These are phyloP conservation scores for Ganaspis brasiliensis DNA, from an alignment of 2,888 invertebrate species.

Conservation along the genomic window DNA sequence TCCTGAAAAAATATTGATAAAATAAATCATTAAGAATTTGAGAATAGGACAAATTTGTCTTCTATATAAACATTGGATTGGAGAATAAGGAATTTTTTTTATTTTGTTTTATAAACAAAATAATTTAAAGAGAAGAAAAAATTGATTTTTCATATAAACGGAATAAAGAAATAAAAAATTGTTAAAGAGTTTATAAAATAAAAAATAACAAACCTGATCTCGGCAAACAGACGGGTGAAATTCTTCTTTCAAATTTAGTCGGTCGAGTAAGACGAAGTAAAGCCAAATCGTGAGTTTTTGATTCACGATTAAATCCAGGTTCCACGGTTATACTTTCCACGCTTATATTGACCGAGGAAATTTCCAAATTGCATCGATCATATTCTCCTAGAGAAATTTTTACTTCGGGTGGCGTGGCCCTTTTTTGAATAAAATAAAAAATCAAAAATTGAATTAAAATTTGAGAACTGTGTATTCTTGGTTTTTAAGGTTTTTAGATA, in stretches of 20 bases:
- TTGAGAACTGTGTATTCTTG: no score
- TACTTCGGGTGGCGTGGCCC: conserved; percentile 77
- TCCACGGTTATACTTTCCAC: conserved; percentile 82
- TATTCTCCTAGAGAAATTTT: conserved; percentile 83
- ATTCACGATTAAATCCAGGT: conserved; percentile 82
- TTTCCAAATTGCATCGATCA: conserved; percentile 82
- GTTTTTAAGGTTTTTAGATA: background rate
- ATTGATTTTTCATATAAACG: background rate
- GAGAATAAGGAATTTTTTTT: background rate
- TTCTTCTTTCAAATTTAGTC: conserved; percentile 81
- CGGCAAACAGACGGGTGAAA: conserved; percentile 84
- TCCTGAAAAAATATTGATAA: conserved; percentile 68
- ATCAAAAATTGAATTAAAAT: no score
- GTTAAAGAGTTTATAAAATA: background rate
- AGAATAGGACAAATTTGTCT: no score
- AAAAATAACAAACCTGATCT: conserved; percentile 77
- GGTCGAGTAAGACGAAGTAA: conserved; percentile 82
- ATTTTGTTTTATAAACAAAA: no score
- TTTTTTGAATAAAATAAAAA: conserved; percentile 56
- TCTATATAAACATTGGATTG: background rate
- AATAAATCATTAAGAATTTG: no score
- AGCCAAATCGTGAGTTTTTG: conserved; percentile 84
- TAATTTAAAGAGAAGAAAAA: no score
- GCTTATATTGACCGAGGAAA: conserved; percentile 81
- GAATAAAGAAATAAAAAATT: background rate